Base-by-base conservation (phyloP, 92 coral and sea anemone species). In the Scolanthus callimorphus region DNA sequence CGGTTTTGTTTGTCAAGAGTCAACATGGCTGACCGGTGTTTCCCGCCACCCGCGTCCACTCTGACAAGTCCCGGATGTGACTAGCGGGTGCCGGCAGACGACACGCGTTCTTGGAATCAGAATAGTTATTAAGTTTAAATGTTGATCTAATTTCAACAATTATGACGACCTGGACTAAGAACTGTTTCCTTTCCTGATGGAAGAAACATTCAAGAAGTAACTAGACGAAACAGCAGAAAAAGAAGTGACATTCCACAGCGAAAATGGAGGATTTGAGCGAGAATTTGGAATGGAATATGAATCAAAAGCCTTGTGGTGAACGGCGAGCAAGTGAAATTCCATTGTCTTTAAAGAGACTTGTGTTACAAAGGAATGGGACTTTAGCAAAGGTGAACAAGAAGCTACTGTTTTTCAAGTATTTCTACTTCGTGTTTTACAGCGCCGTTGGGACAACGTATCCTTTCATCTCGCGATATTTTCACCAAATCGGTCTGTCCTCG, bases 401-500 rank as follows among this genome's bases (percentile, higher is more conserved):
- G 59, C 62, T 94, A 22, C 59, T 94, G 28, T 85, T 84, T 29
- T 94, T 79, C 69, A 94, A 94, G 37, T 51, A 61, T 28, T 94
- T 94, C 49, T 94, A 84, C 63, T 88, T 94, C 74, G 49, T 94
- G 53, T 74, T 88, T 58, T 89, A 69, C 46, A 82, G 90, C 51
- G 77, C 99, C 15, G 60, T 89, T 24, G 99, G 94, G 41, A 73
- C 99, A 10, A 77, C 85, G 1, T 88, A 76, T 48, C 99, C 99
- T 1, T 94, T 76, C 63, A 65, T 94, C 31, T 69, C 84, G 3
- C 69, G 83, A 30, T 94, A 94, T 68, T 77, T 94, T 63, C 73
- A 81, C 13, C 99, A 94, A 62, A 94, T 94, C 66, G 99, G 99
- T 13, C 80, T 94, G 31, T 80, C 99, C 8, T 57, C 85, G n/a